Percentiles rank a stretch among this genome's conserved stretches.
These are phyloP conservation scores for Nothobranchius kuhntae DNA, from an alignment of 2,113 vertebrate genomes.

Conservation along the genomic window DNA sequence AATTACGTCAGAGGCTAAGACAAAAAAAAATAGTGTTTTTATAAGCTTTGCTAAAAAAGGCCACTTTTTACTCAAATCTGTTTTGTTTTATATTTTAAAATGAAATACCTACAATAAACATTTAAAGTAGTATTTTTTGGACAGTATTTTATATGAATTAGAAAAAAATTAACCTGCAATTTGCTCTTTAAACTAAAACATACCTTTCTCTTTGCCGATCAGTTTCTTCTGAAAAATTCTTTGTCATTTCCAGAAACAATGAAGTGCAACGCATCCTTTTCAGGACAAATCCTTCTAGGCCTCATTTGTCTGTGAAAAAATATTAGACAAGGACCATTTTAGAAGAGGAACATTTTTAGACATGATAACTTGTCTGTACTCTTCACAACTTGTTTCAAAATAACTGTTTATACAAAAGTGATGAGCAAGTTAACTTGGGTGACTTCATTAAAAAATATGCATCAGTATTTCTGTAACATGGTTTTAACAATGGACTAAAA, in stretches of 20 bases:
- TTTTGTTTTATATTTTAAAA: too few relatives aligned
- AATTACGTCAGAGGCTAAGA: too few relatives aligned
- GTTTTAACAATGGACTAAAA: conserved; percentile 1
- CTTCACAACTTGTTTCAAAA: background rate
- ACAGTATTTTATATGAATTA: too few relatives aligned
- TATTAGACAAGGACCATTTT: background rate
- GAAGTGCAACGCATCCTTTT: conserved; percentile 1
- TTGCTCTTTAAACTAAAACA: background rate
- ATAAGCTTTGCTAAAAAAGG: too few relatives aligned
- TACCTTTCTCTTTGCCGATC: background rate
- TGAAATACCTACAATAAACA: too few relatives aligned
- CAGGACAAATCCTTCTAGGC: background rate
- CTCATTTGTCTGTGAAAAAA: background rate
- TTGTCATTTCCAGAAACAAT: conserved; percentile 1
- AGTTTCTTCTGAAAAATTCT: conserved; percentile 10
- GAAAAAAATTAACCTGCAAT: too few relatives aligned
- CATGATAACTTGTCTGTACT: background rate
- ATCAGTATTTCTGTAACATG: background rate
- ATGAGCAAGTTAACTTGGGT: background rate
- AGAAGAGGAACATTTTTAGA: background rate
- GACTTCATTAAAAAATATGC: background rate
- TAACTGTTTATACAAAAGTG: background rate
- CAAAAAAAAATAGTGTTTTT: too few relatives aligned
- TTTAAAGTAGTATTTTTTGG: too few relatives aligned
- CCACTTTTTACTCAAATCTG: too few relatives aligned